Percentiles rank a stretch among this genome's conserved stretches.
These are phyloP conservation scores for Colistium nudipinnis DNA, from an alignment of 2,113 vertebrate genomes.

Conservation along the genomic window DNA sequence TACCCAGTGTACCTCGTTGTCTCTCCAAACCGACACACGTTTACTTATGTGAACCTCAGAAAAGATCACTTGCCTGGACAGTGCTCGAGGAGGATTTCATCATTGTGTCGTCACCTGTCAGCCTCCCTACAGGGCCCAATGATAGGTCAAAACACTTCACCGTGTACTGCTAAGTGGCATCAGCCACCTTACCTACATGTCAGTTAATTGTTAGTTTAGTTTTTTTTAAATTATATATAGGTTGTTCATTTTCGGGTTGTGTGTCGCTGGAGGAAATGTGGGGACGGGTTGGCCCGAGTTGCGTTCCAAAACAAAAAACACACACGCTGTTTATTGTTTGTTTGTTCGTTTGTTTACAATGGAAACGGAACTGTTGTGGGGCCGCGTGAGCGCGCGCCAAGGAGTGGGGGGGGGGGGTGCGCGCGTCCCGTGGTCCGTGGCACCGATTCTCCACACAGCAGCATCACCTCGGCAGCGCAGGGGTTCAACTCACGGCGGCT, in stretches of 20 bases:
- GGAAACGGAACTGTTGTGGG: background rate
- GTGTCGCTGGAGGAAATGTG: background rate
- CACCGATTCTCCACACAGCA: constrained; percentile 21
- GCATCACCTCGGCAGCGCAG: constrained; percentile 37
- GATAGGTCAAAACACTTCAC: background rate
- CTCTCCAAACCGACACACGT: constrained; percentile 13
- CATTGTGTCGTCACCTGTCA: background rate
- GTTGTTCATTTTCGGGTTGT: background rate
- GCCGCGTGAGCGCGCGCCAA: constrained; percentile 42
- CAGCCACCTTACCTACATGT: no score
- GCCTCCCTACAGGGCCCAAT: no score
- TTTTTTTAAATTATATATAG: no score
- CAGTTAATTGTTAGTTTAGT: no score
- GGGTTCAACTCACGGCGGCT: constrained; percentile 27
- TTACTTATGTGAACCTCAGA: background rate
- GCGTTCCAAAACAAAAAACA: background rate
- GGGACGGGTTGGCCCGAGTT: no score
- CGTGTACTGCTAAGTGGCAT: background rate
- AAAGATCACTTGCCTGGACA: constrained; percentile 1
- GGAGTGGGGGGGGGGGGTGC: background rate
- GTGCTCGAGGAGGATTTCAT: no score
- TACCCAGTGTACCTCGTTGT: constrained; percentile 19
- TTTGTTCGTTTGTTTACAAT: background rate
- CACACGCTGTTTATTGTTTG: background rate
- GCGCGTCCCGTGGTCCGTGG: constrained; percentile 21